A percentile compares a stretch with the other conserved stretches of the same genome.
Conservation (phyloP, 2,888 invertebrate species). For the Drosophila fungiperda region DNA sequence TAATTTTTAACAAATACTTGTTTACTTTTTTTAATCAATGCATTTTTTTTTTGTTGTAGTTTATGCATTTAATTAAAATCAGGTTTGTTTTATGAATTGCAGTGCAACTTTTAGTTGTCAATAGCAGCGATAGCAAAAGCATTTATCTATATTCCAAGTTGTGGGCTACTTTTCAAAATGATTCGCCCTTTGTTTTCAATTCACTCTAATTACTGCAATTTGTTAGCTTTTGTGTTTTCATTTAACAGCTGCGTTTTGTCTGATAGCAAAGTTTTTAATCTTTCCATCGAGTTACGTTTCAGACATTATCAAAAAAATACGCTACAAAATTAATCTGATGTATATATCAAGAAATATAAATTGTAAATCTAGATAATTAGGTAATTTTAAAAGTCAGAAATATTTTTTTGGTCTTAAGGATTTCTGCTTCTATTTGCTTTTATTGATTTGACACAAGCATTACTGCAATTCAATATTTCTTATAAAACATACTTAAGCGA, state of each 20-base stretch:
- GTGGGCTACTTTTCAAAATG: constrained; percentile 40
- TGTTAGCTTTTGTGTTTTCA: constrained; percentile 63
- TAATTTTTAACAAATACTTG: neutral
- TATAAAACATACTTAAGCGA: neutral
- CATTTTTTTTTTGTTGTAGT: neutral
- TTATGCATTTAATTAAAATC: neutral
- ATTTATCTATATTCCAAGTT: constrained; percentile 13
- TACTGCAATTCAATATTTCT: neutral
- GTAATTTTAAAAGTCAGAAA: neutral
- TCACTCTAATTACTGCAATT: constrained; percentile 61
- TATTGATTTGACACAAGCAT: neutral
- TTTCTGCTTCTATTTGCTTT: neutral
- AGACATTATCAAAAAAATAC: neutral
- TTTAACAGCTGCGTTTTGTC: constrained; percentile 47
- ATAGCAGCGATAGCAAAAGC: neutral
- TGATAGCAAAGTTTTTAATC: constrained; percentile 10
- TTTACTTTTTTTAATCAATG: neutral
- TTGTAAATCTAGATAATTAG: neutral
- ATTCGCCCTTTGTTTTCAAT: constrained; percentile 62
- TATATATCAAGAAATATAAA: too few relatives aligned
- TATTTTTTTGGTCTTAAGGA: neutral
- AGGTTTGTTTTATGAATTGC: neutral
- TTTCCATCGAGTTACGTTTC: neutral
- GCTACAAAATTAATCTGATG: neutral
- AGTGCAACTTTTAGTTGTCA: neutral